A percentile compares a stretch with the other conserved stretches of the same genome.
These are phyloP conservation scores for Sylvicola cinctus DNA, from an alignment of 2,888 invertebrate genomes.

Conservation along the genomic window DNA sequence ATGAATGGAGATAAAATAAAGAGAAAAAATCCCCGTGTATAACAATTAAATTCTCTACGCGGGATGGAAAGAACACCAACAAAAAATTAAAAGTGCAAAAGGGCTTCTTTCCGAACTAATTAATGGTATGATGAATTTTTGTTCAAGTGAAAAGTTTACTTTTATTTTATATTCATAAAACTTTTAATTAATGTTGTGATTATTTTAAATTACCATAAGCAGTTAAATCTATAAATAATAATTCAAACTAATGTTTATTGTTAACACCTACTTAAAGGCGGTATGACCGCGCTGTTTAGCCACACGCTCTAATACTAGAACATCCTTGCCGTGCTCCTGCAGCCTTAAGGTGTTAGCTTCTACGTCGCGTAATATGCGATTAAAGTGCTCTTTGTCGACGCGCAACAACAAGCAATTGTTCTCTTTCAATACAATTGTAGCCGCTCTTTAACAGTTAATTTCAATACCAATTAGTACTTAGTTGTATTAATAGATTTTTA, in stretches of 20 bases:
- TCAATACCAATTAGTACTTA: conserved; percentile 1
- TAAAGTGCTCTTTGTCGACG: conserved; percentile 71
- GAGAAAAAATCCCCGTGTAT: too few species aligned
- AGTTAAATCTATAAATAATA: too few species aligned
- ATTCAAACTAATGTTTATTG: too few species aligned
- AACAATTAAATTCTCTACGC: too few species aligned
- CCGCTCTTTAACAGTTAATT: conserved; percentile 33
- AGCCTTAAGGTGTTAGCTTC: conserved; percentile 73
- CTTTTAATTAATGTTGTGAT: too few species aligned
- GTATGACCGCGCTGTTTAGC: conserved; percentile 32
- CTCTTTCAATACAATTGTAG: conserved; percentile 60
- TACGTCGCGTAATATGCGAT: conserved; percentile 59
- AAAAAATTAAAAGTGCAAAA: too few species aligned
- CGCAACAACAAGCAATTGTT: conserved; percentile 66
- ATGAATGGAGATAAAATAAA: too few species aligned
- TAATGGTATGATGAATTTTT: too few species aligned
- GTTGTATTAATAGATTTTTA: neutral
- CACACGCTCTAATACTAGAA: conserved; percentile 56
- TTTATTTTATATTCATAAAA: conserved; percentile 1
- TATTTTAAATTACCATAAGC: too few species aligned
- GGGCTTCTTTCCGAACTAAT: too few species aligned
- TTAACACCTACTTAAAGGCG: conserved; percentile 35
- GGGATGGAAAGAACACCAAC: too few species aligned
- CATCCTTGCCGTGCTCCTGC: conserved; percentile 68
- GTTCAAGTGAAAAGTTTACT: conserved; percentile 1